Evolutionary conservation across 2,888 invertebrate species (phyloP), one percentile per base, ranked within the genome.

Genomic region (Tetramorium bicarinatum): DNA sequence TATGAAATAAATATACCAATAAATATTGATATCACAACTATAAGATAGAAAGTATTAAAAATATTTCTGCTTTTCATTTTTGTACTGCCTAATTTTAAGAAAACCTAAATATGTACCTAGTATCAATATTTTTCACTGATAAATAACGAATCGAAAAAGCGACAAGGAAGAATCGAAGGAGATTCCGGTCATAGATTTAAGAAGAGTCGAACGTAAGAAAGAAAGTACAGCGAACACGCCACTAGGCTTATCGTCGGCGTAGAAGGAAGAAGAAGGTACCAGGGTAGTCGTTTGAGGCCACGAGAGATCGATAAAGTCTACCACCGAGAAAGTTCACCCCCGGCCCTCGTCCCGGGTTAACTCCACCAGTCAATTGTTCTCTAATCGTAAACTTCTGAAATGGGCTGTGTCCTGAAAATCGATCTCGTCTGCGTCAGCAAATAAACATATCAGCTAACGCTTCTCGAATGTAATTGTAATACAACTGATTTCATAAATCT

Each of bases 221-320:
- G 79, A 77, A 82, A 84, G 81, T 83, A 80, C 67, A 72, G 81
- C 61, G 88, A 85, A 88, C 90, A 85, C 87, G 84, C 86, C 71
- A 83, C 69, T 85, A 69, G 84, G 81, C 85, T 89, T 87, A 88
- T 90, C 87, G 90, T 85, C 84, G 56, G 84, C 62, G 62, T 77
- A 83, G 90, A 82, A 90, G 85, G 89, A 89, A 89, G 89, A 90
- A 89, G 90, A 91, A 90, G 90, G 91, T 87, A 91, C 89, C 88
- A 83, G 85, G 84, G 87, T 89, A 86, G 90, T 87, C 84, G 90
- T 90, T 90, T 90, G 85, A 90, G 90, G 90, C 89, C 89, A 88
- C 82, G 75, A 71, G 84, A 91, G 91, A 91, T 91, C 91, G 90
- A 91, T 91, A 90, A 90, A 89, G 90, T 90, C 90, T 90, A 88